Conservation (phyloP, 2,797 vertebrate genomes). For the Crenichthys baileyi region DNA sequence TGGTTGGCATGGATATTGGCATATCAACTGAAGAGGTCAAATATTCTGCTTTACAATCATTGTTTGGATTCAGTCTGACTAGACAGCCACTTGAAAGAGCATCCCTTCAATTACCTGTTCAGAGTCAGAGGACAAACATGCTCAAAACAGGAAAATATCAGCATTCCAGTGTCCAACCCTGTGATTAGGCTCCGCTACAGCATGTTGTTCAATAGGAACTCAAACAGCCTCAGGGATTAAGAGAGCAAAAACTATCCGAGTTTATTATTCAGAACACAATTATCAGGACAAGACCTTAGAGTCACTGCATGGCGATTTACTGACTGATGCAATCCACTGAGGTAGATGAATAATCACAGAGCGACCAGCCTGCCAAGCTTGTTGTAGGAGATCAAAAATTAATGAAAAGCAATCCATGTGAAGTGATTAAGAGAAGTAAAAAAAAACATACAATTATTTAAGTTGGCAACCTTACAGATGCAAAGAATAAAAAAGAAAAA, state of each 20-base stretch:
- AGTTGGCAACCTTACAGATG: slow-evolving; percentile 26
- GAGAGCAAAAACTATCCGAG: slow-evolving; percentile 36
- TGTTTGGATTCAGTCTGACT: background rate
- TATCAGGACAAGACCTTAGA: slow-evolving; percentile 35
- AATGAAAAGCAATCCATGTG: slow-evolving; percentile 26
- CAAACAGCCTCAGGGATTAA: slow-evolving; percentile 47
- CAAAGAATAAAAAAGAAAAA: slow-evolving; percentile 24
- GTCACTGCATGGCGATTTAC: slow-evolving; percentile 26
- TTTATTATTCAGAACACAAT: slow-evolving; percentile 55
- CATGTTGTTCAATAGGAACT: slow-evolving; percentile 9
- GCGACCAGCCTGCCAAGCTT: slow-evolving; percentile 41
- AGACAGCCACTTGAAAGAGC: slow-evolving; percentile 17
- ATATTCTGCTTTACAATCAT: background rate
- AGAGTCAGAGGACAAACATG: slow-evolving; percentile 19
- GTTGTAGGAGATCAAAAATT: slow-evolving; percentile 12
- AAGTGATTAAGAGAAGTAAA: background rate
- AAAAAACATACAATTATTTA: slow-evolving; percentile 32
- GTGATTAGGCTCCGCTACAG: slow-evolving; percentile 24
- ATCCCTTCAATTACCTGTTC: slow-evolving; percentile 29
- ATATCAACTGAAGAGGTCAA: background rate
- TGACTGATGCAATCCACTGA: slow-evolving; percentile 30
- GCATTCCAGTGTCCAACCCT: slow-evolving; percentile 11
- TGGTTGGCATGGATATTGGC: background rate
- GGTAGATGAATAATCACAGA: slow-evolving; percentile 47
- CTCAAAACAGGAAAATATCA: slow-evolving; percentile 25